These are phyloP conservation scores for Eupithecia pulchellata DNA, from an alignment of 2,888 invertebrate genomes.

Conservation along the genomic window DNA sequence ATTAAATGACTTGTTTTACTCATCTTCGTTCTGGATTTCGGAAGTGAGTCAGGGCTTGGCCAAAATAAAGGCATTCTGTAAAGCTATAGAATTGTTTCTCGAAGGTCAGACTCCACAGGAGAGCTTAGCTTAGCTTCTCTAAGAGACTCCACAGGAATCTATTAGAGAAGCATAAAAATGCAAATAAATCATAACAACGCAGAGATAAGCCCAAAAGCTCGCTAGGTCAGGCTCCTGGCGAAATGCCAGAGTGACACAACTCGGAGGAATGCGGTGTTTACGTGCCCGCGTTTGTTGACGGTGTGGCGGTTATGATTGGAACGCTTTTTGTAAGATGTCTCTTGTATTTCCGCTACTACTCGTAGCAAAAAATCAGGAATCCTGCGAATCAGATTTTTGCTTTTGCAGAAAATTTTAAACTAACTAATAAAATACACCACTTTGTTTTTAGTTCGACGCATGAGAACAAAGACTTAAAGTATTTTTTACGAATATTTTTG, in stretches of 20 bases:
- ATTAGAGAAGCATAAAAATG: slow-evolving; percentile 27
- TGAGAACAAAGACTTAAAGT: neutral
- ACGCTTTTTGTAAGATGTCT: slow-evolving; percentile 6
- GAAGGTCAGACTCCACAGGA: slow-evolving; percentile 30
- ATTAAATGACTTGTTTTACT: neutral
- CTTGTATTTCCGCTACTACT: neutral
- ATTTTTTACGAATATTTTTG: neutral
- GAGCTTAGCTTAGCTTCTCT: too few relatives aligned
- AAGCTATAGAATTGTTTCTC: neutral
- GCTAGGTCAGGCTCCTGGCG: slow-evolving; percentile 76
- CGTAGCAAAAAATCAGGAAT: too few relatives aligned
- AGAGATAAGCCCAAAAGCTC: slow-evolving; percentile 46
- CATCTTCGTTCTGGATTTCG: neutral
- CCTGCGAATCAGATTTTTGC: too few relatives aligned
- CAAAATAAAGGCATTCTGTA: neutral
- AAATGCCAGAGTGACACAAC: slow-evolving; percentile 76
- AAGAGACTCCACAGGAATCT: slow-evolving; percentile 13
- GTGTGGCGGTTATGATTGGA: slow-evolving; percentile 47
- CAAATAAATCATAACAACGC: slow-evolving; percentile 42
- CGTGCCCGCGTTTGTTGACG: slow-evolving; percentile 68
- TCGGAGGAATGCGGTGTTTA: slow-evolving; percentile 76
- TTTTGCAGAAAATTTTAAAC: neutral
- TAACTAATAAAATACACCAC: neutral
- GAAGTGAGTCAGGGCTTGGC: neutral
- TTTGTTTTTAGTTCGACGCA: neutral